Evolutionary conservation across 2,113 vertebrate genomes (phyloP).

Genomic region (Cinclus cinclus): DNA sequence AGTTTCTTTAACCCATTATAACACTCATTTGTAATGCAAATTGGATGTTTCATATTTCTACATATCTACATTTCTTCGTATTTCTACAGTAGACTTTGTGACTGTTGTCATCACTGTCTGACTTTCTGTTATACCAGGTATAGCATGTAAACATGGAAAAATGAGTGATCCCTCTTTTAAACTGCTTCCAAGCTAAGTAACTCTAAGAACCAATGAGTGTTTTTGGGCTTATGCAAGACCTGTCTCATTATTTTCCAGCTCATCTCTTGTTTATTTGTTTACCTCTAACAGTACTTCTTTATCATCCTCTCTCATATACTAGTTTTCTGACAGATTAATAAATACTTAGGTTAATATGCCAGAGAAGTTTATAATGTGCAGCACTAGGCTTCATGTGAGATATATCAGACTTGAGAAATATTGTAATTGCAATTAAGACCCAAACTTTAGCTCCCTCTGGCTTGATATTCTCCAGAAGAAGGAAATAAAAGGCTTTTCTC

Average conservation of each 20-base stretch:
- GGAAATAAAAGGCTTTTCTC: background rate
- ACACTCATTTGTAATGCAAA: background rate
- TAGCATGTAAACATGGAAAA: background rate
- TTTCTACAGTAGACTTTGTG: background rate
- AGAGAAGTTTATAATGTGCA: background rate
- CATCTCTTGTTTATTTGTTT: conserved; percentile 14
- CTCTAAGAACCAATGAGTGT: background rate
- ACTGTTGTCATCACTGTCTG: background rate
- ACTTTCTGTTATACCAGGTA: background rate
- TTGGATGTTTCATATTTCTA: background rate
- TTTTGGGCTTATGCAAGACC: background rate
- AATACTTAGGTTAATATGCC: background rate
- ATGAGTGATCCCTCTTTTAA: background rate
- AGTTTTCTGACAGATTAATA: background rate
- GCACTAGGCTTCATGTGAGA: background rate
- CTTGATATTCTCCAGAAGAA: background rate
- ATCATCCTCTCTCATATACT: background rate
- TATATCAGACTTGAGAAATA: background rate
- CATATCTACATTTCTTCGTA: background rate
- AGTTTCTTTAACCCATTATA: background rate
- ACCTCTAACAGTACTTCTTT: background rate
- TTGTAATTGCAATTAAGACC: background rate
- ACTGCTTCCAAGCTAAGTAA: background rate
- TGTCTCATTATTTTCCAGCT: background rate
- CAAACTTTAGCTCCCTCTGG: background rate